Evolutionary conservation across 1,140 invertebrate genomes (phyloP).

Genomic region (Scaptomyza montana): DNA sequence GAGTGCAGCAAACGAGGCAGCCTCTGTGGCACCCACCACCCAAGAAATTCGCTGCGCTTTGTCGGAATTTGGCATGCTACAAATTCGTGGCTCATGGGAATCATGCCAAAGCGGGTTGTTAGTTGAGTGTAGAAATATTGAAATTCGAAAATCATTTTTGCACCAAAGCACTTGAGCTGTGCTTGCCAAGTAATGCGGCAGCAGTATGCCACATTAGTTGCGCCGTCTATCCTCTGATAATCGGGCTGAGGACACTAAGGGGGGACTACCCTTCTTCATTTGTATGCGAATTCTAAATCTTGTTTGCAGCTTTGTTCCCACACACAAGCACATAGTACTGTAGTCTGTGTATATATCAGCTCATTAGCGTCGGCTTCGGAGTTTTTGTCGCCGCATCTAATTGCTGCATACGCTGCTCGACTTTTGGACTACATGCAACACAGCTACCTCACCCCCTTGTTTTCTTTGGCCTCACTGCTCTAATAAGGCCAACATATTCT

Average conservation of each 20-base stretch:
- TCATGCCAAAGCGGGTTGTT: slow-evolving; percentile 17
- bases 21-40: slow-evolving; percentile 48
- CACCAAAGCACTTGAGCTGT: slow-evolving; percentile 55
- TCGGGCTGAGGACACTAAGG: neutral
- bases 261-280: slow-evolving; percentile 40
- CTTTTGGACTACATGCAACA: slow-evolving; percentile 13
- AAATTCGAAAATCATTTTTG: slow-evolving; percentile 79
- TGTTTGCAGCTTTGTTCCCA: slow-evolving; percentile 64
- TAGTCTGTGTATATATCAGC: slow-evolving; percentile 26
- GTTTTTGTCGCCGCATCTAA: slow-evolving; percentile 76
- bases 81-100: slow-evolving; percentile 75
- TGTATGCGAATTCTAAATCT: slow-evolving; percentile 14
- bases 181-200: slow-evolving; percentile 15
- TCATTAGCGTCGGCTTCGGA: slow-evolving; percentile 69
- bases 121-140: slow-evolving; percentile 62
- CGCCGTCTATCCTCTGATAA: slow-evolving; percentile 28
- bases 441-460: slow-evolving; percentile 7
- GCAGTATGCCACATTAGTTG: slow-evolving; percentile 52
- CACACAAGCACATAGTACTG: slow-evolving; percentile 3
- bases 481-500: slow-evolving; percentile 82
- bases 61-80: slow-evolving; percentile 73
- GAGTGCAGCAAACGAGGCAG: slow-evolving; percentile 58
- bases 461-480: slow-evolving; percentile 53
- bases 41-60: slow-evolving; percentile 74
- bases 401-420: slow-evolving; percentile 72